Conservation (phyloP, 2,113 vertebrate species). For the Tetraodon nigroviridis region DNA sequence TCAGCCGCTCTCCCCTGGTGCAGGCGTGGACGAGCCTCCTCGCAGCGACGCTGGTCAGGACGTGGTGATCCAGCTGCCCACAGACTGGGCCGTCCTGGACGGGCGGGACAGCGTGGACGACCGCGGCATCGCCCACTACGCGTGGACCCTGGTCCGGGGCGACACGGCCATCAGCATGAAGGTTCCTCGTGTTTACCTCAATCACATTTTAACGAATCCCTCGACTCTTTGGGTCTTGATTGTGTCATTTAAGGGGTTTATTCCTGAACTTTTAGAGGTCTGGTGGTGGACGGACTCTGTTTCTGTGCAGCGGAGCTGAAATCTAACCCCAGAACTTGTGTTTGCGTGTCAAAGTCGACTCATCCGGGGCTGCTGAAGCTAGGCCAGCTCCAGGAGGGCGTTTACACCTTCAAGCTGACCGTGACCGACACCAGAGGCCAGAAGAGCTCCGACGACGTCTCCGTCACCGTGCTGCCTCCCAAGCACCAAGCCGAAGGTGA, state of each 20-base stretch:
- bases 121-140: conserved; percentile 79
- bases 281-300: no score
- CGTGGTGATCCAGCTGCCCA: conserved; percentile 85
- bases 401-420: conserved; percentile 85
- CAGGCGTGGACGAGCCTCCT: conserved; percentile 83
- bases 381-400: conserved; percentile 81
- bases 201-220: no score
- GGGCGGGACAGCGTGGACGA: conserved; percentile 91
- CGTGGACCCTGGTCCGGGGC: conserved; percentile 85
- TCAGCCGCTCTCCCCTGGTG: no score
- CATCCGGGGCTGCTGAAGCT: conserved; percentile 88
- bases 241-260: no score
- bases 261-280: no score
- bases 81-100: conserved; percentile 87
- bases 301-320: no score
- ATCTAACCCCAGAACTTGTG: background rate
- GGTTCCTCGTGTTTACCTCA: conserved; percentile 65
- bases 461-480: conserved; percentile 80
- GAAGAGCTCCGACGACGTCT: conserved; percentile 86
- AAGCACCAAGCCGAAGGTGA: conserved; percentile 80
- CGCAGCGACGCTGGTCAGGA: conserved; percentile 86
- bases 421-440: conserved; percentile 85
- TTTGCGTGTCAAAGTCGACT: conserved; percentile 73
- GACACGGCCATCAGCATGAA: conserved; percentile 84
- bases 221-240: no score